phyloP scores from a whole-genome alignment of 2,797 vertebrate species.

The Microctenopoma lineatum region DNA sequence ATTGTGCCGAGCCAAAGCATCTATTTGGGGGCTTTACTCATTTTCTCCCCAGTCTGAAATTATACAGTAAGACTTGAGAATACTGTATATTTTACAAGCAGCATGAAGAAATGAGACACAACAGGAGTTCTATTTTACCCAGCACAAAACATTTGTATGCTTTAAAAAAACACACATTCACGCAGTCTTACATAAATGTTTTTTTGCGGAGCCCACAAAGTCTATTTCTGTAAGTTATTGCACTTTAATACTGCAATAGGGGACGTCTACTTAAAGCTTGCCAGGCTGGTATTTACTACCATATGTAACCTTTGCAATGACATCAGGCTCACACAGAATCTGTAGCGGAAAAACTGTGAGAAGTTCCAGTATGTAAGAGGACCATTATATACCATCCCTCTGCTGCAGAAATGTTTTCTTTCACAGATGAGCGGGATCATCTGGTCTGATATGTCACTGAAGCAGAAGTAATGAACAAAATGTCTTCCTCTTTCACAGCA shows the following conservation, averaged over 20 bases:
- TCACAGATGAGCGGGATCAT: conserved; percentile 89
- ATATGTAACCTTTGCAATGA: conserved; percentile 86
- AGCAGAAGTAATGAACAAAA: conserved; percentile 88
- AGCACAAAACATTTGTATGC: conserved; percentile 47
- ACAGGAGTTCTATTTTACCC: conserved; percentile 18
- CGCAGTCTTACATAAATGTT: conserved; percentile 45
- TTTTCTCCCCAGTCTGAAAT: conserved; percentile 58
- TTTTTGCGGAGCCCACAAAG: conserved; percentile 50
- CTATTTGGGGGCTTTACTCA: conserved; percentile 34
- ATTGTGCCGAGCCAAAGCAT: conserved; percentile 58
- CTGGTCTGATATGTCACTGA: conserved; percentile 85
- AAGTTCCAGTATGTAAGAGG: conserved; percentile 82
- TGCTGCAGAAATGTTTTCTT: conserved; percentile 83
- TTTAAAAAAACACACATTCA: conserved; percentile 13
- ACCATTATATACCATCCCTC: conserved; percentile 85
- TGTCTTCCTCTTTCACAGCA: conserved; percentile 80
- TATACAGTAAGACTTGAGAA: conserved; percentile 57
- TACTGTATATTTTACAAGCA: conserved; percentile 37
- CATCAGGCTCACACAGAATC: conserved; percentile 81
- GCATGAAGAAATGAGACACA: conserved; percentile 20
- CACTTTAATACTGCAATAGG: conserved; percentile 73
- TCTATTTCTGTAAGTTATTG: conserved; percentile 66
- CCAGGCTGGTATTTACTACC: conserved; percentile 81
- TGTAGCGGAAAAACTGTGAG: conserved; percentile 74
- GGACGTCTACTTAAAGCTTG: conserved; percentile 82